Evolutionary conservation across 2,888 invertebrate genomes (phyloP), one percentile per base, ranked within the genome.

Genomic region (Sarcophaga rosellei): DNA sequence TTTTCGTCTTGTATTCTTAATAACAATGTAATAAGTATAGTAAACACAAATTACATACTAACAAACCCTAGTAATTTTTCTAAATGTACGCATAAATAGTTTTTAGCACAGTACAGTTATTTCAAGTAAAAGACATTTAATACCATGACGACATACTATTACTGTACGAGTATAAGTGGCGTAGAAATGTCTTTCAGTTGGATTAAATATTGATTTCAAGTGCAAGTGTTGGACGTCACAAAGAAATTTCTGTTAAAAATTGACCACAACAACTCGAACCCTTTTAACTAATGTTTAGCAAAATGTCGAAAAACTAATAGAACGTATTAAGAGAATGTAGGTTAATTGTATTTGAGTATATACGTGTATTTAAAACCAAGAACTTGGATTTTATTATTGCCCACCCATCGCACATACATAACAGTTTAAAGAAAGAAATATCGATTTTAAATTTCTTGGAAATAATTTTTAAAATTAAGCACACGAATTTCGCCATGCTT

Each of bases 181-280:
- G 70, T 59, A 70, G 23, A 76, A 79, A 82, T 82, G 23, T 82
- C 66, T 79, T 85, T 59, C 10, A 61, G 44, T 47, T 65, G 68
- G 70, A 73, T 70, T 68, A 72, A 73, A 65, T 83, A 80, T 84
- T 69, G 68, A 85, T 87, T 87, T 87, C 87, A 87, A 87, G 87
- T 87, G 82, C 83, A 85, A 70, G 65, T 77, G 80, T 59, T 61
- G 75, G 17, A 76, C 72, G 69, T 12, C 17, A 66, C 21, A 78
- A 17, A 80, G 69, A 68, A 20, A 70, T 62, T 69, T 23, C 21
- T 21, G 59, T 15, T 61, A 65, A 59, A 61, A 61, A 80, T 35
- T 8, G 21, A 20, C 72, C 62, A 73, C 63, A 77, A 81, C 12
- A 74, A 65, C 20, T 35, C 10, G 25, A 53, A 47, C 17, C 45